Evolutionary conservation across 2,113 vertebrate species (phyloP).

Genomic region (Chionomys nivalis): DNA sequence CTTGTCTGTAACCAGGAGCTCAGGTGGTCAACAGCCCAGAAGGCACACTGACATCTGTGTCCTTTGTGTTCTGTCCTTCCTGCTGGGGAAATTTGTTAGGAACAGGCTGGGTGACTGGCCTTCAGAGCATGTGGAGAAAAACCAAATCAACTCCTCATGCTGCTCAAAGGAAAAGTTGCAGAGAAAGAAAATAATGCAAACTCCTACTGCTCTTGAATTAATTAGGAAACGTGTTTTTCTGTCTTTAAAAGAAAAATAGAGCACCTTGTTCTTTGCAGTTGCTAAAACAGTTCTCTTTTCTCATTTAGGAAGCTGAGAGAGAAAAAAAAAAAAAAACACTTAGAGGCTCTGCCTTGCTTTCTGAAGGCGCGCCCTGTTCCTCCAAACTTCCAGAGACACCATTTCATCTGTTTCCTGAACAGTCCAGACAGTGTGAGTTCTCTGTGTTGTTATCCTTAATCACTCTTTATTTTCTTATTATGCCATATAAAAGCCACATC

Average conservation of each 20-base stretch:
- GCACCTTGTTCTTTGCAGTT: constrained; percentile 53
- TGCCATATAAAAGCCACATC: constrained; percentile 18
- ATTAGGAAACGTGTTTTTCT: constrained; percentile 66
- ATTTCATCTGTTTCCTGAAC: not conserved
- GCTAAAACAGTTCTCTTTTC: constrained; percentile 54
- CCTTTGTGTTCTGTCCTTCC: not conserved
- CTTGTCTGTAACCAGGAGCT: constrained; percentile 2
- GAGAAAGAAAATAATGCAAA: constrained; percentile 60
- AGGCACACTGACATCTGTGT: not conserved
- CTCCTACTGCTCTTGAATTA: constrained; percentile 61
- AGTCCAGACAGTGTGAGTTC: not conserved
- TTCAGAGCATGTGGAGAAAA: constrained; percentile 25
- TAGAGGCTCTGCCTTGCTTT: not conserved
- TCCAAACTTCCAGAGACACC: constrained; percentile 22
- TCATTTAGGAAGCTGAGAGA: constrained; percentile 62
- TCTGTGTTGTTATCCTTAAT: not conserved
- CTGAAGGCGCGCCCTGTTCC: not conserved
- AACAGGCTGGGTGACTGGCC: not conserved
- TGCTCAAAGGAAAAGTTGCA: constrained; percentile 54
- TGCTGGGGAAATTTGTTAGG: constrained; percentile 14
- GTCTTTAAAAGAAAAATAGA: constrained; percentile 49
- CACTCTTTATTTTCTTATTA: not conserved
- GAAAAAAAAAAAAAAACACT: constrained; percentile 13
- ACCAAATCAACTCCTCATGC: constrained; percentile 21
- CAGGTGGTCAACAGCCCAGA: not conserved